Percentiles rank a stretch among this genome's conserved stretches.
Evolutionary conservation across 2,113 vertebrate genomes (phyloP).

Genomic region (Recurvirostra avosetta): DNA sequence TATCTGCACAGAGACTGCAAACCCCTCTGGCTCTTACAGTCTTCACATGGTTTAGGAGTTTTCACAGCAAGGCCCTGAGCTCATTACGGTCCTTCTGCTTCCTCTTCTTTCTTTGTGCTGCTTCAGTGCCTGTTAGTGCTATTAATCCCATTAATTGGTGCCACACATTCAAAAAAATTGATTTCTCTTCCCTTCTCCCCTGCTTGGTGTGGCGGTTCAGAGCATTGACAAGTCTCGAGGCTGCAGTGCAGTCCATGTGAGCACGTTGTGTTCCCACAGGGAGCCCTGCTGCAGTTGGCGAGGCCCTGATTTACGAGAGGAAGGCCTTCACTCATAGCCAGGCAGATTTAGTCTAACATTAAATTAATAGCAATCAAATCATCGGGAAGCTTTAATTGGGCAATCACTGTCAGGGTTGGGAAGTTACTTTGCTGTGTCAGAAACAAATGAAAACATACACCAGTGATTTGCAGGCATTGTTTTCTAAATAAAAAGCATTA

Average conservation of each 20-base stretch:
- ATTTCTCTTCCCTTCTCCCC: not conserved
- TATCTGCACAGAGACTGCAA: not conserved
- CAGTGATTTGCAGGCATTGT: not conserved
- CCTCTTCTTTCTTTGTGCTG: not conserved
- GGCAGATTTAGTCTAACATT: not conserved
- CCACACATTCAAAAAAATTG: not conserved
- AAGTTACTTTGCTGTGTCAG: not conserved
- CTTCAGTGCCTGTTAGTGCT: not conserved
- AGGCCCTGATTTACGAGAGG: not conserved
- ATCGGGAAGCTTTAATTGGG: not conserved
- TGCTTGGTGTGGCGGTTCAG: not conserved
- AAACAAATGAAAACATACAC: not conserved
- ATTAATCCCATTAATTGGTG: constrained; percentile 4
- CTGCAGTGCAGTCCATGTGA: not conserved
- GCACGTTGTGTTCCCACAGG: not conserved
- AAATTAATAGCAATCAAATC: not conserved
- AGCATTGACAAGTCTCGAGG: not conserved
- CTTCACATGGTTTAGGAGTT: not conserved
- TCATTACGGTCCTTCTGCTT: not conserved
- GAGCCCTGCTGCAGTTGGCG: not conserved
- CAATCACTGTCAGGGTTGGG: not conserved
- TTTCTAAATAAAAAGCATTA: not conserved
- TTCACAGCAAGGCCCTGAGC: not conserved
- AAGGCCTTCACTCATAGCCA: not conserved
- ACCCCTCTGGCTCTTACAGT: not conserved